phyloP scores from a whole-genome alignment of 2,888 invertebrate genomes.

The Leptinotarsa juncta region DNA sequence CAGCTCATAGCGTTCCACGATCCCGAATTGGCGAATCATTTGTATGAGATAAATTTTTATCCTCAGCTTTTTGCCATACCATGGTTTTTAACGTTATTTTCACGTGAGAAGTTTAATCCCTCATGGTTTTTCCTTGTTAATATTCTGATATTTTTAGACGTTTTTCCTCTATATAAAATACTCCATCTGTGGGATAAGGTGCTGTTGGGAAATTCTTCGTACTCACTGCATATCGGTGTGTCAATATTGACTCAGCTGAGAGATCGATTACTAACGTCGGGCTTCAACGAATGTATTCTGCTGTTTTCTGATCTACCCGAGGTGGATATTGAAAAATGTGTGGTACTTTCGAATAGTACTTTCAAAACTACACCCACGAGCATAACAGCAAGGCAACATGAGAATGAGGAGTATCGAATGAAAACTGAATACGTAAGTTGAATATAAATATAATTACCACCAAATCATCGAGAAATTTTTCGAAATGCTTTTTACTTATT shows the following conservation, averaged over 20 bases:
- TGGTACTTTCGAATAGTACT: slow-evolving; percentile 87
- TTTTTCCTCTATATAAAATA: slow-evolving; percentile 97
- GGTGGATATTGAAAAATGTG: slow-evolving; percentile 94
- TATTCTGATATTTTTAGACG: slow-evolving; percentile 74
- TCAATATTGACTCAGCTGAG: slow-evolving; percentile 91
- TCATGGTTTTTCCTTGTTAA: slow-evolving; percentile 9
- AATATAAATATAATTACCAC: no score
- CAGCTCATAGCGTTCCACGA: slow-evolving; percentile 97
- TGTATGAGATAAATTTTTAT: slow-evolving; percentile 92
- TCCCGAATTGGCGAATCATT: slow-evolving; percentile 89
- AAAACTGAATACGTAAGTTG: slow-evolving; percentile 53
- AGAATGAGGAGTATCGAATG: slow-evolving; percentile 60
- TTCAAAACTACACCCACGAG: slow-evolving; percentile 89
- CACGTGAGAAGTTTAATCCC: slow-evolving; percentile 78
- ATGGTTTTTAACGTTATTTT: slow-evolving; percentile 99
- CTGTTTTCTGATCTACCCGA: slow-evolving; percentile 99
- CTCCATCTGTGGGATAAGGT: slow-evolving; percentile 98
- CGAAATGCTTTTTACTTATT: no score
- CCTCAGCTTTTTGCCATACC: slow-evolving; percentile 99
- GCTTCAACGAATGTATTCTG: slow-evolving; percentile 98
- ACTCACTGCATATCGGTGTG: slow-evolving; percentile 94
- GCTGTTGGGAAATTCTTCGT: slow-evolving; percentile 90
- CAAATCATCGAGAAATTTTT: no score
- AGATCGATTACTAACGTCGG: slow-evolving; percentile 84
- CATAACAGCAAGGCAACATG: slow-evolving; percentile 86